Base-by-base conservation (phyloP, 2,797 vertebrate species). In the Anomalospiza imberbis region DNA sequence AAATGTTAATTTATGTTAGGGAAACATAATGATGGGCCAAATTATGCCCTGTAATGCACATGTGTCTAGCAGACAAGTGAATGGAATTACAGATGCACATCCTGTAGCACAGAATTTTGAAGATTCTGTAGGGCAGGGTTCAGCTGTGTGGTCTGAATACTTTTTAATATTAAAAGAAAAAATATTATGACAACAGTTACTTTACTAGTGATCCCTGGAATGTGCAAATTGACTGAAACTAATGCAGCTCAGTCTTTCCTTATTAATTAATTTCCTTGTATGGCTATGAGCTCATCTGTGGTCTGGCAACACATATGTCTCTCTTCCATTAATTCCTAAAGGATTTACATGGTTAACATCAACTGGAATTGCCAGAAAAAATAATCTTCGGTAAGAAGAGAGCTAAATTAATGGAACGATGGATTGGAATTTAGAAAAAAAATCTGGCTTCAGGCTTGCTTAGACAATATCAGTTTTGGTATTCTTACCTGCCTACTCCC, bases 211-310 rank as follows among this genome's bases (percentile, higher is more conserved):
- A 95, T 96, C 93, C 92, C 92, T 96, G 96, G 96, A 96, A 96
- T 95, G 95, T 95, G 94, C 88, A 96, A 95, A 96, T 95, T 95
- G 94, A 96, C 94, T 96, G 96, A 95, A 95, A 95, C 95, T 95
- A 95, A 96, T 95, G 94, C 77, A 92, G 92, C 80, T 96, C 96
- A 96, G 94, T 96, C 95, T 96, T 96, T 94, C 94, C 92, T 91
- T 95, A 93, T 96, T 96, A 96, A 96, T 96, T 96, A 96, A 96
- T 96, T 95, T 96, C 96, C 94, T 94, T 82, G 53, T 94, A 88
- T 87, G 93, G 77, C 90, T 96, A 95, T 95, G 96, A 96, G 93
- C 93, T 96, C 94, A 96, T 96, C 88, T 93, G 94, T 92, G 95
- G 95, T 96, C 94, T 96, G 95, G 96, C 96, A 96, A 71, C 84